Percentiles rank a stretch among this genome's conserved stretches.
Conservation (phyloP, 2,113 vertebrate genomes). For the Syngnathus scovelli region DNA sequence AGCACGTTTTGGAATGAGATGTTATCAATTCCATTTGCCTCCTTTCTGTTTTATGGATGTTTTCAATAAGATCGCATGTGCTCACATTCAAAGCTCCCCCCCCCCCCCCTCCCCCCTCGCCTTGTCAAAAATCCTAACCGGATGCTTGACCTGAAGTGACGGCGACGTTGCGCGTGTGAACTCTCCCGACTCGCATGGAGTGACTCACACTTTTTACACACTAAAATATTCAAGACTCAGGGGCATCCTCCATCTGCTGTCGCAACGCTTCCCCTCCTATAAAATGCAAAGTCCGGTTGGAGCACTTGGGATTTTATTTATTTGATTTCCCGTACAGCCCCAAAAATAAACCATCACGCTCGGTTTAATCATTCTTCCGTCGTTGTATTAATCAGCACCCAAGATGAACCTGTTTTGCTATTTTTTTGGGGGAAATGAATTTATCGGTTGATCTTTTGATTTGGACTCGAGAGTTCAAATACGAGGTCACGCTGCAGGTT, state of each 20-base stretch:
- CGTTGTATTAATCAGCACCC: not conserved
- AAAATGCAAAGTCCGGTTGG: not conserved
- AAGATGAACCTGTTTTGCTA: not conserved
- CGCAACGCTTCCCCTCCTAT: not conserved
- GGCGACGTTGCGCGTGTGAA: not conserved
- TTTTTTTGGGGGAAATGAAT: not conserved
- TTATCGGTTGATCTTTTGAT: no score
- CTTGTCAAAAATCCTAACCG: not conserved
- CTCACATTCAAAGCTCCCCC: not conserved
- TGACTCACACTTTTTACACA: not conserved
- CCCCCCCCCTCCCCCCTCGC: no score
- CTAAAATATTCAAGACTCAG: not conserved
- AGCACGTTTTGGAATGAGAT: no score
- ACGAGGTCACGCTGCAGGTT: constrained; percentile 50
- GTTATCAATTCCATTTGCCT: no score
- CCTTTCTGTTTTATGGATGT: no score
- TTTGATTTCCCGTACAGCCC: not conserved
- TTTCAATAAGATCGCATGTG: not conserved
- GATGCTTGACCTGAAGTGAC: not conserved
- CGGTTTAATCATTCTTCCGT: not conserved
- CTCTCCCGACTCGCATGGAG: not conserved
- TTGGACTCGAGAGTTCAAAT: constrained; percentile 29
- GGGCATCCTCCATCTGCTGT: not conserved
- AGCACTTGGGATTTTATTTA: not conserved
- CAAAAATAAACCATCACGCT: not conserved